Percentiles rank a stretch among this genome's conserved stretches.
Conservation (phyloP, 2,888 invertebrate genomes). For the Xanthorhoe designata region DNA sequence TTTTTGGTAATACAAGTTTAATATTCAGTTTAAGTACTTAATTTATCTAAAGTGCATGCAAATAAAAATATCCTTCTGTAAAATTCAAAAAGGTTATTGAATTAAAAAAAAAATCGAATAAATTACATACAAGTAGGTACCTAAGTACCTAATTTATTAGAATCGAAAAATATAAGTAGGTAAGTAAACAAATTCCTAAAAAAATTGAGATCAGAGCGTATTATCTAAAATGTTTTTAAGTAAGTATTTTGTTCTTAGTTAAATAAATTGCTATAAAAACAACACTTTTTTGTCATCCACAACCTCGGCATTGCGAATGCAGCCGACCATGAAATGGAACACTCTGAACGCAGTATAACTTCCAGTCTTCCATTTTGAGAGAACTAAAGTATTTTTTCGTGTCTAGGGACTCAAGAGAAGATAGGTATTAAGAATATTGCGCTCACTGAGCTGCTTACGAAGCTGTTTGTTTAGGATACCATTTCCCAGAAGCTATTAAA, state of each 20-base stretch:
- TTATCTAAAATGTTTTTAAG: not conserved
- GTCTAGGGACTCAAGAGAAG: conserved; percentile 15
- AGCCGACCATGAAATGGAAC: conserved; percentile 34
- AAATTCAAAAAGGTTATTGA: too few relatives aligned
- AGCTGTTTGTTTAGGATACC: conserved; percentile 1
- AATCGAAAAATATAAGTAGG: too few relatives aligned
- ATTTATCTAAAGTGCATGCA: too few relatives aligned
- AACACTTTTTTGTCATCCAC: conserved; percentile 18
- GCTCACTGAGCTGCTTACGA: not conserved
- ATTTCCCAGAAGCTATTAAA: conserved; percentile 6
- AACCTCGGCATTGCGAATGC: conserved; percentile 31
- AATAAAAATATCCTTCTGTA: too few relatives aligned
- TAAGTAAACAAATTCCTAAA: too few relatives aligned
- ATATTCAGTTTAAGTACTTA: too few relatives aligned
- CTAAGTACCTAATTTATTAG: too few relatives aligned
- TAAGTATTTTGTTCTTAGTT: not conserved
- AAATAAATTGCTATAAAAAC: conserved; percentile 18
- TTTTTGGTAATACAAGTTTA: too few relatives aligned
- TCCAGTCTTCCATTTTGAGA: conserved; percentile 25
- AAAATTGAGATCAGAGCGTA: not conserved
- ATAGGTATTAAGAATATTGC: conserved; percentile 9
- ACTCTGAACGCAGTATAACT: conserved; percentile 24
- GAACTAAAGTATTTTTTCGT: conserved; percentile 20
- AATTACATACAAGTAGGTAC: too few relatives aligned
- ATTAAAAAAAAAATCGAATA: too few relatives aligned